Conservation (phyloP, 2,113 vertebrate species). For the Reinhardtius hippoglossoides region DNA sequence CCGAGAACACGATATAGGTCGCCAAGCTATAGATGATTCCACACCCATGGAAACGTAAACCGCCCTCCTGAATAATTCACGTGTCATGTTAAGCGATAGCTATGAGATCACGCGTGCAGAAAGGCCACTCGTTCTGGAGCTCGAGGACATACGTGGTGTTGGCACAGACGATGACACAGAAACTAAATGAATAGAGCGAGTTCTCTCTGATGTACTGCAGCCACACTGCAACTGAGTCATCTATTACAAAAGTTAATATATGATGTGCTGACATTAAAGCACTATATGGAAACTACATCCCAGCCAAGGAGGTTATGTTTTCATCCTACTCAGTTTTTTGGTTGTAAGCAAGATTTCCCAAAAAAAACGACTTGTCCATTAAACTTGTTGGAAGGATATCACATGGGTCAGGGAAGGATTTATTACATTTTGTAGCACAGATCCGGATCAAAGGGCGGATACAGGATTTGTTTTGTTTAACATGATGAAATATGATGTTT, state of each 20-base stretch:
- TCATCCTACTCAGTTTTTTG: too few relatives aligned
- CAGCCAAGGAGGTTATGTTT: too few relatives aligned
- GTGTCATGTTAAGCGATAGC: slow-evolving; percentile 66
- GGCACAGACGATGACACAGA: not conserved
- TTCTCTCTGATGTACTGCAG: not conserved
- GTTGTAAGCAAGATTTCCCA: too few relatives aligned
- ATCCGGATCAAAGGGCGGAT: too few relatives aligned
- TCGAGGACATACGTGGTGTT: slow-evolving; percentile 1
- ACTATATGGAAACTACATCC: too few relatives aligned
- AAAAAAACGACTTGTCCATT: too few relatives aligned
- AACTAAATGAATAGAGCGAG: not conserved
- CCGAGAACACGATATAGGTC: slow-evolving; percentile 61
- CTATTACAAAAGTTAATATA: not conserved
- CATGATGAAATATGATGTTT: too few relatives aligned
- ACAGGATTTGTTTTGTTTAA: too few relatives aligned
- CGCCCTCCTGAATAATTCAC: slow-evolving; percentile 74
- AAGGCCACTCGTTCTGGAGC: not conserved
- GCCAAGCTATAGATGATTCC: slow-evolving; percentile 42
- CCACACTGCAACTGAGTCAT: not conserved
- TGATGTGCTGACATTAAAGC: not conserved
- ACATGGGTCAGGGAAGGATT: too few relatives aligned
- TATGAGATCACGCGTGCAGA: slow-evolving; percentile 5
- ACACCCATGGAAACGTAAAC: slow-evolving; percentile 64
- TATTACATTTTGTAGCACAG: too few relatives aligned
- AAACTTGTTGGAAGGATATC: too few relatives aligned